These are phyloP conservation scores for Apogon talboti DNA, from an alignment of 2,797 vertebrate genomes.

Conservation along the genomic window DNA sequence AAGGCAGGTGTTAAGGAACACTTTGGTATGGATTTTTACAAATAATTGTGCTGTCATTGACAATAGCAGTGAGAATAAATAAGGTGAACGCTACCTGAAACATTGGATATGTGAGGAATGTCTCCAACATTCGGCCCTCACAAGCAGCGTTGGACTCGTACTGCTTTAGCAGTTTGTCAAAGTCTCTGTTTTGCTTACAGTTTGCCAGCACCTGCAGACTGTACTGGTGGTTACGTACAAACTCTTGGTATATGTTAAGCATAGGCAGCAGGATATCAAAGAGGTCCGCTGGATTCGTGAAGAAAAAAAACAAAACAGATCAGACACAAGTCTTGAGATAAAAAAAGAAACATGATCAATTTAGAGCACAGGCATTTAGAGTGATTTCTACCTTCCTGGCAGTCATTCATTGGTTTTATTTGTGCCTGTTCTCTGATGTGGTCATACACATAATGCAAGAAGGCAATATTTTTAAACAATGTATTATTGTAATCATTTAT, in stretches of 20 bases:
- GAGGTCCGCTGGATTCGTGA: conserved; percentile 85
- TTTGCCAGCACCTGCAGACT: conserved; percentile 95
- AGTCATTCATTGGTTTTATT: too few relatives aligned
- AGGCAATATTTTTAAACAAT: too few relatives aligned
- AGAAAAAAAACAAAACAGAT: neutral
- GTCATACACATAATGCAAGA: too few relatives aligned
- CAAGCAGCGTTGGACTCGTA: conserved; percentile 94
- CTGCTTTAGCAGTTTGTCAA: conserved; percentile 96
- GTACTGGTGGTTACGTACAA: conserved; percentile 96
- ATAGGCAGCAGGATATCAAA: conserved; percentile 95
- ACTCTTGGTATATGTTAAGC: conserved; percentile 97
- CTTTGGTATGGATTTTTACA: neutral
- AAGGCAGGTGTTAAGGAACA: neutral
- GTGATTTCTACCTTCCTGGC: too few relatives aligned
- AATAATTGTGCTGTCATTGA: neutral
- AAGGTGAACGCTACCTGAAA: conserved; percentile 86
- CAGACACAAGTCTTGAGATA: too few relatives aligned
- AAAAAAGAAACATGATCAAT: neutral
- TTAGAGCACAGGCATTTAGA: too few relatives aligned
- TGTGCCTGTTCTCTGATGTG: too few relatives aligned
- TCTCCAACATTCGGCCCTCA: conserved; percentile 94
- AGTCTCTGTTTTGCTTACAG: conserved; percentile 96
- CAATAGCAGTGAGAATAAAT: too few relatives aligned
- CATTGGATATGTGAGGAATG: conserved; percentile 96
- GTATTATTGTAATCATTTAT: too few relatives aligned